Evolutionary conservation across 2,888 invertebrate genomes (phyloP), one percentile per base, ranked within the genome.

Genomic region (Cyaniris semiargus): DNA sequence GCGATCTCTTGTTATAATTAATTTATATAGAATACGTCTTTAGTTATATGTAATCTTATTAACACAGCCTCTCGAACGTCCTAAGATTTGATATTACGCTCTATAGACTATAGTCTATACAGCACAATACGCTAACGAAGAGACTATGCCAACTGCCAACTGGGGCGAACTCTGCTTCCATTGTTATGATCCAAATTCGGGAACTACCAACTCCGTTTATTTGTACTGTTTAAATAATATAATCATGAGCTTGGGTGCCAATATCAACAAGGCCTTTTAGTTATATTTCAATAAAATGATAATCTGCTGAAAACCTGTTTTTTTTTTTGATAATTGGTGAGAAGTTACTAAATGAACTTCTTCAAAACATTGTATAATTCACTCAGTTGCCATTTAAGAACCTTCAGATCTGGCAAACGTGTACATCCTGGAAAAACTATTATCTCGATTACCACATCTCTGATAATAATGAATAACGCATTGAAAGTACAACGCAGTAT

Each of bases 401-500:
- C 44, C 44, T 44, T 44, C 44, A 44, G 44, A 44, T 13, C 10
- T 10, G 44, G 44, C 44, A 44, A 44, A 10, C 10, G 44, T 13
- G 44, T 44, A 44, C 44, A 44, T 44, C 44, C 66, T 66, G 27
- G 31, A 66, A 27, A 66, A 66, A 6, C 18, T 23, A 27, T 27
- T 7, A 31, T 15, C 27, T 66, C 66, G 27, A 66, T 66, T 66
- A 66, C 5, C 66, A 15, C 6, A 27, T 15, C 66, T 1, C 2
- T 1, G 13, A 31, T 66, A 66, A 66, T 66, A 66, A 66, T 66
- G 66, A 66, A 66, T 5, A 71, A 10, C 38, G 56, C 75, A 66
- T 75, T 70, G 60, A 31, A 76, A 48, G 66, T 78, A 76, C 77
- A 66, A 79, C 80, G 80, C 79, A 80, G 78, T 79, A 76, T 44